Conservation (phyloP, 2,888 invertebrate genomes). For the Lysandra bellargus region DNA sequence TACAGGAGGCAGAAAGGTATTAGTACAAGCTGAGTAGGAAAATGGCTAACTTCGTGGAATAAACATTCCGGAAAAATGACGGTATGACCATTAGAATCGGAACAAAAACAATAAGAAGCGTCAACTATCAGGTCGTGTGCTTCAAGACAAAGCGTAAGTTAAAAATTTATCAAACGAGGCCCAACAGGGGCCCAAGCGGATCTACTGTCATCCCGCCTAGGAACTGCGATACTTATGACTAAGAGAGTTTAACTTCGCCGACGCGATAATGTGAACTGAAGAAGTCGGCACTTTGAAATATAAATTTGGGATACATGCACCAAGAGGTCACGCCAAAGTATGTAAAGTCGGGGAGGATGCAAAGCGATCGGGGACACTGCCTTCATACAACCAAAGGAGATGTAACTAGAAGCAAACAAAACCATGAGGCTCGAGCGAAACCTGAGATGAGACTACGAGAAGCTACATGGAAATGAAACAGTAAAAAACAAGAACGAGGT, state of each 20-base stretch:
- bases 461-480: slow-evolving; percentile 44
- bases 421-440: slow-evolving; percentile 56
- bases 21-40: slow-evolving; percentile 33
- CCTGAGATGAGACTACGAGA: slow-evolving; percentile 52
- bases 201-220: slow-evolving; percentile 62
- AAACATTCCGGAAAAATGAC: slow-evolving; percentile 49
- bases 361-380: slow-evolving; percentile 81
- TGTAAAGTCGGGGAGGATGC: slow-evolving; percentile 74
- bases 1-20: slow-evolving; percentile 52
- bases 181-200: slow-evolving; percentile 58
- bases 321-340: slow-evolving; percentile 80
- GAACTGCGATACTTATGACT: slow-evolving; percentile 51
- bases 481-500: slow-evolving; percentile 3
- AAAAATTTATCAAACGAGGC: slow-evolving; percentile 52
- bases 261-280: slow-evolving; percentile 19
- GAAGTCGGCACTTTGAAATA: slow-evolving; percentile 53
- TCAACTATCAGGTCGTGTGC: slow-evolving; percentile 65
- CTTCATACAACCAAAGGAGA: slow-evolving; percentile 79
- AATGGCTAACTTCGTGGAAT: slow-evolving; percentile 34
- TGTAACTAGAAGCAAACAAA: slow-evolving; percentile 63
- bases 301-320: slow-evolving; percentile 70
- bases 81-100: slow-evolving; percentile 50
- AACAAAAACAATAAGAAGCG: slow-evolving; percentile 62
- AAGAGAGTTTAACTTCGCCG: slow-evolving; percentile 40
- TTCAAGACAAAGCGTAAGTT: slow-evolving; percentile 68